Conservation (phyloP, 2,888 invertebrate genomes). For the Onthophagus sagittarius region DNA sequence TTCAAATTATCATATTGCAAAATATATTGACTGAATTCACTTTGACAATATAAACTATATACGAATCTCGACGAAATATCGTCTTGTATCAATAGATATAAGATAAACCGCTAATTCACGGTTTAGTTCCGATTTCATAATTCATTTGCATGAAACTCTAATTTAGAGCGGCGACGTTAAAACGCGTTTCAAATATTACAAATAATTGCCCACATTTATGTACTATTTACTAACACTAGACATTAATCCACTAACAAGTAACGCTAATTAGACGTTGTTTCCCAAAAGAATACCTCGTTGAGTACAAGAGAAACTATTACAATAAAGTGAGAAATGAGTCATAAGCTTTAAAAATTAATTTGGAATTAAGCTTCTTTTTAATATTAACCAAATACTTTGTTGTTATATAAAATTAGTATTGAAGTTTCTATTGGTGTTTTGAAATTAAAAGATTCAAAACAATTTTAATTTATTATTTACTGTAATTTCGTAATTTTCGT, state of each 20-base stretch:
- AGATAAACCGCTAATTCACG: neutral
- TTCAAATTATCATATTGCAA: neutral
- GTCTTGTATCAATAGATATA: too few relatives aligned
- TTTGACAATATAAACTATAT: neutral
- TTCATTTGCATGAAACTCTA: neutral
- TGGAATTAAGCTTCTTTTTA: too few relatives aligned
- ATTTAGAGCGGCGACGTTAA: neutral
- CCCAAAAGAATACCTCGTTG: neutral
- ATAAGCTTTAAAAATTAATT: too few relatives aligned
- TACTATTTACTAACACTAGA: neutral
- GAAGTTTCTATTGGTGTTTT: neutral
- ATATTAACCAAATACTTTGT: too few relatives aligned
- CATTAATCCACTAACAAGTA: neutral
- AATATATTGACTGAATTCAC: neutral
- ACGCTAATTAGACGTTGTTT: neutral
- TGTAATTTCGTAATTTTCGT: conserved; percentile 5
- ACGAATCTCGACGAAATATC: neutral
- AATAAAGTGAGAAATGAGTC: too few relatives aligned
- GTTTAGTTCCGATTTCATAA: neutral
- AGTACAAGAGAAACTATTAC: neutral
- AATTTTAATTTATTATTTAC: conserved; percentile 7
- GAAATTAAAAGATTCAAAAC: neutral
- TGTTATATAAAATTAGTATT: neutral
- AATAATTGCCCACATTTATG: conserved; percentile 6
- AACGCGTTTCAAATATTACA: conserved; percentile 2